Percentiles rank a stretch among this genome's conserved stretches.
These are phyloP conservation scores for Actinia tenebrosa DNA, from an alignment of 64 coral and sea anemone species.

Conservation along the genomic window DNA sequence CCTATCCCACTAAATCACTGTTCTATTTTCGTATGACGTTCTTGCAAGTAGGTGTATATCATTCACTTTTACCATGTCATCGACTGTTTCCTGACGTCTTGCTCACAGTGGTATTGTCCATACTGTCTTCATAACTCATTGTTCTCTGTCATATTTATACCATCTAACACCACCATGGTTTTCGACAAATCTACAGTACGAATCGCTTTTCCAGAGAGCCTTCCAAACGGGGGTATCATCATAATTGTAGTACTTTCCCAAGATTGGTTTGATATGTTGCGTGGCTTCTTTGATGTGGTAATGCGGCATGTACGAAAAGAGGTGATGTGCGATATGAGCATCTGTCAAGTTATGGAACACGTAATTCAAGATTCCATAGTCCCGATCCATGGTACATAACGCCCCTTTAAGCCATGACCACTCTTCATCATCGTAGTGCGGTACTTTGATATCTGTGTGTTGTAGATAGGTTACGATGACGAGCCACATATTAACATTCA, in stretches of 20 bases:
- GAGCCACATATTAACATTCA: conserved; percentile 84
- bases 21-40: too few species aligned
- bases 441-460: conserved; percentile 76
- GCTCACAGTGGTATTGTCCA: background rate
- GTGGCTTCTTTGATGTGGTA: conserved; percentile 82
- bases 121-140: conserved; percentile 3
- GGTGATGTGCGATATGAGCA: conserved; percentile 63
- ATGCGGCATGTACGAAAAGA: conserved; percentile 90
- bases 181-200: conserved; percentile 82
- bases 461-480: conserved; percentile 84
- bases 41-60: too few species aligned
- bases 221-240: conserved; percentile 73
- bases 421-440: conserved; percentile 75
- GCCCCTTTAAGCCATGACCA: conserved; percentile 89
- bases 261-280: conserved; percentile 57
- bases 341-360: conserved; percentile 83
- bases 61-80: too few species aligned
- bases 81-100: too few species aligned
- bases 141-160: conserved; percentile 68
- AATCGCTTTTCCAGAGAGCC: conserved; percentile 76
- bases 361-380: conserved; percentile 74
- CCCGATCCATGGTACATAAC: conserved; percentile 75
- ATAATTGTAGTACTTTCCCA: conserved; percentile 77
- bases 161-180: conserved; percentile 67
- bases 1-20: too few species aligned